Conservation (phyloP, 2,888 invertebrate species). For the Phytoseiulus persimilis region DNA sequence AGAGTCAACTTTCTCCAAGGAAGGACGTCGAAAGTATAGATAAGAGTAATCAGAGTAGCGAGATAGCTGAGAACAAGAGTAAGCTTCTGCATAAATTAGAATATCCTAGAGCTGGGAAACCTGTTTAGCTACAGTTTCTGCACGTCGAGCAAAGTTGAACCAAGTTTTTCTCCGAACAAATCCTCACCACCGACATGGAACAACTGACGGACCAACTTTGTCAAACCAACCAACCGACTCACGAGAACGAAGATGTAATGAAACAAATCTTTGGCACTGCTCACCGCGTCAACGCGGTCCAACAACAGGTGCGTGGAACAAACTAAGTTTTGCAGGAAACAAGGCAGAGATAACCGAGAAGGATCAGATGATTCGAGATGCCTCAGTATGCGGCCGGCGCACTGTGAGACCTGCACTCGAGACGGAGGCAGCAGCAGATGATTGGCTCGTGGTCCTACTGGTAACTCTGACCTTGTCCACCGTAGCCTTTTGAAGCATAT, state of each 20-base stretch:
- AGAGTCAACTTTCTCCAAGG: neutral
- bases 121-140: neutral
- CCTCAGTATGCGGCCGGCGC: neutral
- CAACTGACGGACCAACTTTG: neutral
- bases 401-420: neutral
- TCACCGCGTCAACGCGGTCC: constrained; percentile 26
- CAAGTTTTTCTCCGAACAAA: neutral
- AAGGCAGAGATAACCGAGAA: neutral
- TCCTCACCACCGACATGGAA: neutral
- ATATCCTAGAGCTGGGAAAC: neutral
- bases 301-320: constrained; percentile 16
- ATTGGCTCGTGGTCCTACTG: neutral
- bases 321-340: neutral
- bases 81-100: neutral
- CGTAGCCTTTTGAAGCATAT: neutral
- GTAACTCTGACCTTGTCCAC: constrained; percentile 18
- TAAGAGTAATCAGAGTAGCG: neutral
- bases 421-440: neutral
- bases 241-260: neutral
- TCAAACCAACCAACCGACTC: neutral
- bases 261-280: constrained; percentile 37
- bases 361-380: neutral
- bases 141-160: neutral
- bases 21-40: neutral
- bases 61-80: neutral